These are phyloP conservation scores for Tiliqua scincoides DNA, from an alignment of 2,113 vertebrate genomes.

Conservation along the genomic window DNA sequence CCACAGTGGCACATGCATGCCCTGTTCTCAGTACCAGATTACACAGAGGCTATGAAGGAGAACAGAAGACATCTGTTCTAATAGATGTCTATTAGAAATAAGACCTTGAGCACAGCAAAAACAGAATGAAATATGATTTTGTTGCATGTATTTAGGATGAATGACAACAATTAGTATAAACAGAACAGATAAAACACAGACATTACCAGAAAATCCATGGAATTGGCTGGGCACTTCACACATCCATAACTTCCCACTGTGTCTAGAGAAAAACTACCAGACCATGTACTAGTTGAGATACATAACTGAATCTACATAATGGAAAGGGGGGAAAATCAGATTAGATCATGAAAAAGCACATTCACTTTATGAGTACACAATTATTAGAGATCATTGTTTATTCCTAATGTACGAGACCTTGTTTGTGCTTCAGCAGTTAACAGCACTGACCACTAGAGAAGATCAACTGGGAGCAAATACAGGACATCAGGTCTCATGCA, in stretches of 20 bases:
- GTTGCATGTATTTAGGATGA: background rate
- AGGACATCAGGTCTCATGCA: background rate
- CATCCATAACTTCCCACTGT: constrained; percentile 96
- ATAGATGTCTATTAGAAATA: background rate
- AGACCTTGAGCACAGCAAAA: background rate
- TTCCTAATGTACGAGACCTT: background rate
- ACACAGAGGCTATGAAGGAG: background rate
- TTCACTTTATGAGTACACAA: background rate
- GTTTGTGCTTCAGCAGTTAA: background rate
- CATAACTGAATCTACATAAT: constrained; percentile 87
- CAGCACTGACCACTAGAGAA: background rate
- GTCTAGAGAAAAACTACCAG: constrained; percentile 91
- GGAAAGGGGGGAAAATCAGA: background rate
- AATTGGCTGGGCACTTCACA: constrained; percentile 87
- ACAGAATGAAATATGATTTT: background rate
- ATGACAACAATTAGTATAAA: background rate
- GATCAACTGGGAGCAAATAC: background rate
- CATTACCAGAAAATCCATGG: constrained; percentile 91
- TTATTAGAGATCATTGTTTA: too few species aligned
- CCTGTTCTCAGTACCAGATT: background rate
- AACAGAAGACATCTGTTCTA: too few species aligned
- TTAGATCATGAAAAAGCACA: background rate
- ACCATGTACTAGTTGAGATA: constrained; percentile 93
- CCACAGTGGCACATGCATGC: too few species aligned
- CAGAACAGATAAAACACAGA: background rate